Evolutionary conservation across 2,797 vertebrate genomes (phyloP), one percentile per base, ranked within the genome.

Genomic region (Leptodactylus fallax): DNA sequence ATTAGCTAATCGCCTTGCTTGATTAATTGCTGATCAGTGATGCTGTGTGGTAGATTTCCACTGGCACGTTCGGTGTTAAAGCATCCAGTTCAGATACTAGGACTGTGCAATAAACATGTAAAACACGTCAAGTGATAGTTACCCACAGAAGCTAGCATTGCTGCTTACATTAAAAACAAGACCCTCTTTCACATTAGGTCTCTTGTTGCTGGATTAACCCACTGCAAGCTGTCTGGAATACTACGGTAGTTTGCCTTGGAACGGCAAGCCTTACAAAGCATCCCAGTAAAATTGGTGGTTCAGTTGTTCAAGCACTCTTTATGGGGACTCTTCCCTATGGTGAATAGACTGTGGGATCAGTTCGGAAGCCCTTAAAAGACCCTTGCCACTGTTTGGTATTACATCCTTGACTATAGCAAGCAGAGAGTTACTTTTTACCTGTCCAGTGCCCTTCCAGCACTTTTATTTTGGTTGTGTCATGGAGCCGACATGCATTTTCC

Each of bases 151-250:
- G 36, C 16, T 0, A 21, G 17, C 25, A n/a, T 21, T 11, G 25
- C 77, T 56, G 23, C 7, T 58, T 17, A 56, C 25, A 6, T 61
- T 5, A 0, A 3, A 8, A 16, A 17, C 17, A 12, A 6, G 55
- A 56, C 65, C 0, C 12, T 36, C 36, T 2, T 63, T 92, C 92
- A 92, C 93, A 94, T 95, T 94, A 51, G 36, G 36, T 36, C 36
- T 36, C 36, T 36, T 36, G 36, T 36, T 36, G 4, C 36, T 36
- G 36, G 36, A 36, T 74, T 51, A 13, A 47, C 21, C 36, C 27
- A 7, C 27, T 65, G 63, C 11, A 4, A 53, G 19, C 61, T 63
- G 61, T 8, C 17, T 63, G 21, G 61, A 21, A 63, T 9, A 23
- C 19, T 12, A 23, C 17, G 1, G 5, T 23, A 13, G n/a, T 25